Evolutionary conservation across 2,888 invertebrate species (phyloP), one percentile per base, ranked within the genome.

Genomic region (Mythimna lalbum): DNA sequence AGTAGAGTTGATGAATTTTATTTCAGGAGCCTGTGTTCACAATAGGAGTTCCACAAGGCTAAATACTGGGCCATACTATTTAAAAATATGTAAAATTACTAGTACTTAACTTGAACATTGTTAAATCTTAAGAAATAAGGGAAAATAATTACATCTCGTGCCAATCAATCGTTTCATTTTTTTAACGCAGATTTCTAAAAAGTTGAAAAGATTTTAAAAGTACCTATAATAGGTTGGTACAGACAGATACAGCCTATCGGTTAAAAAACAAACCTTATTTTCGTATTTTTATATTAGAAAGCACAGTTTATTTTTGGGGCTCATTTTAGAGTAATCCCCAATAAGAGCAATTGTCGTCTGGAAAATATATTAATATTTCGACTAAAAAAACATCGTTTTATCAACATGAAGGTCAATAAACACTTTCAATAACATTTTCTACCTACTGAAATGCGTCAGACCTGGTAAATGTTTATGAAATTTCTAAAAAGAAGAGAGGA

Each of bases 381-480:
- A 31, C 27, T 56, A 49, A 63, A 59, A 78, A 72, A 65, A 43
- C 7, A 55, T 63, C 21, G 23, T 27, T 31, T 47, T 60, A 71
- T 47, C 4, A 60, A 67, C 17, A 61, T 56, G 21, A 66, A 66
- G 49, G 59, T 49, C 14, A 55, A 50, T 60, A 21, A 73, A 6
- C 64, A n/a, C 31, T 62, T 73, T 56, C 33, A 67, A 57, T 63
- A 62, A 68, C 9, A 60, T 55, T 17, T n/a, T 10, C 43, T 55
- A 43, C 53, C 39, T 49, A 49, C 53, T 47, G 47, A 66, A 72
- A 53, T 57, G 19, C 53, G 61, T 64, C 39, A 62, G n/a, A 27
- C 61, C 56, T 62, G 33, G 53, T 53, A 55, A 73, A 73, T 67
- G 9, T 61, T 60, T 57, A 49, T 53, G 33, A 78, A 78, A 63